Conservation (phyloP, 2,797 vertebrate genomes). For the Coregonus sp. region DNA sequence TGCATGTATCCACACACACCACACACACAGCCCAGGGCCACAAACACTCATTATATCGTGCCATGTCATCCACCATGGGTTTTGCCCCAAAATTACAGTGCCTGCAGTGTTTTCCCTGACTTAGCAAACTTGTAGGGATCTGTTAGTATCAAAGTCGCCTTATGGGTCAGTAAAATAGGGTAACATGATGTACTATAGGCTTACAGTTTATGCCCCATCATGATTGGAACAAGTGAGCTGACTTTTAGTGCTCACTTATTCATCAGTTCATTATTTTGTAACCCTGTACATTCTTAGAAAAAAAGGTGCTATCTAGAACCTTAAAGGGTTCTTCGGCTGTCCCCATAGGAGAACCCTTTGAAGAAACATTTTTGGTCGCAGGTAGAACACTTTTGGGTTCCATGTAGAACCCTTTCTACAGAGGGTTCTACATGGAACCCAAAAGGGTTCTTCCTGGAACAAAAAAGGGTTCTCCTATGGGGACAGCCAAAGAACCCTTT, state of each 20-base stretch:
- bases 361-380: no score
- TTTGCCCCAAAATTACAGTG: constrained; percentile 66
- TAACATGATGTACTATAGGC: not conserved
- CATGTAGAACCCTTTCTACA: no score
- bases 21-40: constrained; percentile 39
- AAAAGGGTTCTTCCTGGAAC: no score
- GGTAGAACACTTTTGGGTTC: no score
- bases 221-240: not conserved
- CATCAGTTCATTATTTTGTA: not conserved
- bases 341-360: no score
- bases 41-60: constrained; percentile 71
- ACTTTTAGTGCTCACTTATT: not conserved
- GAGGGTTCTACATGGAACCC: no score
- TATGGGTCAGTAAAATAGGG: constrained; percentile 23
- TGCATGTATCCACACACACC: not conserved
- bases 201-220: not conserved
- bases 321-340: no score
- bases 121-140: constrained; percentile 65
- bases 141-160: constrained; percentile 70
- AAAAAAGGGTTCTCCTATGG: no score
- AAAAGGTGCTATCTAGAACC: no score
- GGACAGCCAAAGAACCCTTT: no score
- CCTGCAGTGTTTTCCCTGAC: constrained; percentile 68
- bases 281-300: no score
- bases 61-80: constrained; percentile 67